Evolutionary conservation across 1,140 invertebrate species (phyloP).

Genomic region (Drosophila novamexicana): DNA sequence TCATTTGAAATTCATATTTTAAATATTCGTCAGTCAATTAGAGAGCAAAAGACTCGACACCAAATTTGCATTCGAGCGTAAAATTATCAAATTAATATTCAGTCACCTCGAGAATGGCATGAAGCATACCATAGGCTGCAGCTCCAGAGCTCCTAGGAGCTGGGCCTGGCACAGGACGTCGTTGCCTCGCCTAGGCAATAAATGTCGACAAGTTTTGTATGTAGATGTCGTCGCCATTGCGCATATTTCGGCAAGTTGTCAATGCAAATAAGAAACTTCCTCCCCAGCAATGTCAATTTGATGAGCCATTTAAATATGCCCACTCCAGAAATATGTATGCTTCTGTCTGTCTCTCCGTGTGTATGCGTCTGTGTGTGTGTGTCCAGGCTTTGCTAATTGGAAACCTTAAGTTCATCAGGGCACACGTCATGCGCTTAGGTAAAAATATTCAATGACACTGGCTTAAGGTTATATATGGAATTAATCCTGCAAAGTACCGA

Average conservation of each 20-base stretch:
- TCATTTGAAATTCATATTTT: conserved; percentile 81
- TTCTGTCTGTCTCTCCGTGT: conserved; percentile 7
- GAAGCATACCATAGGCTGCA: background rate
- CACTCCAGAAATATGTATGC: background rate
- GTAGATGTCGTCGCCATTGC: conserved; percentile 15
- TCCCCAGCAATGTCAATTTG: conserved; percentile 70
- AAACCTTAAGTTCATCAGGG: conserved; percentile 52
- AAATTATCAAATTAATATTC: conserved; percentile 82
- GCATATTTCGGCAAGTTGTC: conserved; percentile 76
- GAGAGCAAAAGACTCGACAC: conserved; percentile 76
- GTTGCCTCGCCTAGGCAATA: conserved; percentile 49
- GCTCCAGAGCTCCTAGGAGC: too few relatives aligned
- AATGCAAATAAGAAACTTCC: conserved; percentile 63
- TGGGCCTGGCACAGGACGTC: conserved; percentile 3
- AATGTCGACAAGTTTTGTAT: conserved; percentile 63
- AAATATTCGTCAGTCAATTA: conserved; percentile 81
- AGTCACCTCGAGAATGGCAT: conserved; percentile 41
- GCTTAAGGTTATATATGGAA: background rate
- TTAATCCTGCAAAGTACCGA: background rate
- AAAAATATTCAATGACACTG: conserved; percentile 14
- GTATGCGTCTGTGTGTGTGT: background rate
- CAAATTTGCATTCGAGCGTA: conserved; percentile 77
- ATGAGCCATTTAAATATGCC: conserved; percentile 64
- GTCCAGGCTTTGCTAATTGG: conserved; percentile 63
- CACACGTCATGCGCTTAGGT: conserved; percentile 32